Base-by-base conservation (phyloP, 2,888 invertebrate species). In the Drosophila diplacantha region DNA sequence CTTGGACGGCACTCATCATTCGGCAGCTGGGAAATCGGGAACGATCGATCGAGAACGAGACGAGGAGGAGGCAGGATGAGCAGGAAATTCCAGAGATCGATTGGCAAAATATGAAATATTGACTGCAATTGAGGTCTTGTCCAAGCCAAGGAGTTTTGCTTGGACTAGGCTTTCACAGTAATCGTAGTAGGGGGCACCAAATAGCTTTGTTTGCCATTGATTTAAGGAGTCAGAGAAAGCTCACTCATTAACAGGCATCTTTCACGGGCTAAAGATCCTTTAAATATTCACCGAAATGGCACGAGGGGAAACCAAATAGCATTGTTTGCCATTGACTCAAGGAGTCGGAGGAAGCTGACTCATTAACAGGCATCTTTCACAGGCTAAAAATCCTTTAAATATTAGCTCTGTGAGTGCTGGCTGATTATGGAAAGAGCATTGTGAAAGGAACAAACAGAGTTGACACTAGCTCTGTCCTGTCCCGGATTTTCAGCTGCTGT, bases 1-100 rank as follows among this genome's bases (percentile, higher is more conserved):
- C 52, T 52, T 51, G 50, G 46, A 11, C 49, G 62, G 76, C 75
- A 44, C 69, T 70, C 74, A 74, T 76, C 71, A 70, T 50, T 29
- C 49, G 69, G 60, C 49, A 43, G 52, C 29, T 29, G 35, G 59
- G 43, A 68, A 66, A 68, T 68, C 38, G 38, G 53, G 52, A 46
- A 56, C 37, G 43, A 39, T 22, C 43, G 34, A 39, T 26, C 3
- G 32, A 14, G 44, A 18, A 31, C 18, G 5, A 34, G 22, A n/a
- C 20, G n/a, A 16, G n/a, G 7, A 20, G 3, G 20, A n/a, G 14
- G 29, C 57, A 24, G 38, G 34, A 32, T 16, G 16, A 22, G 47
- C 29, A 12, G 47, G 24, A 20, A 50, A 43, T 18, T 50, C 49
- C 11, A 4, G 7, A 24, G 31, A 50, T 34, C 61, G 24, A 50